phyloP scores from a whole-genome alignment of 2,888 invertebrate genomes.

The Pseudococcus longispinus region DNA sequence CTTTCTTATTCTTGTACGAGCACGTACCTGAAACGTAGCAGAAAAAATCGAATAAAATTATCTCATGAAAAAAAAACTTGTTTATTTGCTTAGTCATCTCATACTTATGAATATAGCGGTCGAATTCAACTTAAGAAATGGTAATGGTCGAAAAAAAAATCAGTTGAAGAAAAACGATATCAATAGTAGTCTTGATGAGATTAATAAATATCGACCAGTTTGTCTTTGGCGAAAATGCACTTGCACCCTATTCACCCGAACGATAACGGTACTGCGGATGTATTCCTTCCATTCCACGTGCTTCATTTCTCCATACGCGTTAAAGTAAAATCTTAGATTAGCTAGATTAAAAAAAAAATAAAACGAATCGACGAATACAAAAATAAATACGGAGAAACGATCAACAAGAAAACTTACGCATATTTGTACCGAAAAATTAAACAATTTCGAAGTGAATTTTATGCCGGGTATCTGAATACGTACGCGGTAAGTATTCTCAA shows the following conservation, averaged over 20 bases:
- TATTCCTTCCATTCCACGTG: not conserved
- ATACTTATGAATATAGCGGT: not conserved
- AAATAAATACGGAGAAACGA: not conserved
- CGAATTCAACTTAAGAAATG: conserved; percentile 33
- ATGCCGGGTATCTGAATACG: not conserved
- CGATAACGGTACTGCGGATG: too few relatives aligned
- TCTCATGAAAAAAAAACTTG: not conserved
- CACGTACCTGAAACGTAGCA: too few relatives aligned
- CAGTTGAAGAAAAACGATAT: not conserved
- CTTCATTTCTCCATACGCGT: not conserved
- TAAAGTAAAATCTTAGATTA: not conserved
- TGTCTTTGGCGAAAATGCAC: conserved; percentile 14
- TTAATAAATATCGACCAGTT: not conserved
- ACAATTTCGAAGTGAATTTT: not conserved
- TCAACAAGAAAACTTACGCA: not conserved
- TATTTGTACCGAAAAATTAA: not conserved
- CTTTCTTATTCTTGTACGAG: too few relatives aligned
- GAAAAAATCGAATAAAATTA: not conserved
- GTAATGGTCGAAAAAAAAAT: conserved; percentile 23
- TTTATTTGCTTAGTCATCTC: conserved; percentile 27
- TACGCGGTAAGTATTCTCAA: not conserved
- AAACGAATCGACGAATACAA: not conserved
- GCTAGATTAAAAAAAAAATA: not conserved
- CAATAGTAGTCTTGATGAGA: not conserved
- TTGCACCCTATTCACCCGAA: not conserved